phyloP scores from a whole-genome alignment of 2,797 vertebrate genomes.

The Falco peregrinus region DNA sequence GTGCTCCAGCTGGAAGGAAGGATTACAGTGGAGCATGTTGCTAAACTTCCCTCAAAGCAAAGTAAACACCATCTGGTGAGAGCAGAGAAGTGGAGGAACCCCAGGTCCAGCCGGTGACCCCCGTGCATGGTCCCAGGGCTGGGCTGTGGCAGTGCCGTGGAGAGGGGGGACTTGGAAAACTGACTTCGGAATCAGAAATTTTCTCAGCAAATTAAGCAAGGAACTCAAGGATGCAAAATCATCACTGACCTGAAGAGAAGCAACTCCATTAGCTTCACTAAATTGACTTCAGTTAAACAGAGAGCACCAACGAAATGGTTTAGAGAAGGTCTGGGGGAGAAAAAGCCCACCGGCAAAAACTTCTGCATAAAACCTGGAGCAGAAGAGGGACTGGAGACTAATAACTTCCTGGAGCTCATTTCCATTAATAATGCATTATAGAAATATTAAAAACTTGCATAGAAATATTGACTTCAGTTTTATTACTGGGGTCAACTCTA shows the following conservation, averaged over 20 bases:
- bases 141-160: not conserved
- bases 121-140: accelerated
- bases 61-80: not conserved
- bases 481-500: not conserved
- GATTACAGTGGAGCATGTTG: not conserved
- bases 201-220: constrained; percentile 12
- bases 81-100: not conserved
- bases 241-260: not conserved
- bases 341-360: not conserved
- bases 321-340: not conserved
- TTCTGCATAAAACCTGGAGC: not conserved
- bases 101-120: not conserved
- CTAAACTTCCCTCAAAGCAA: not conserved
- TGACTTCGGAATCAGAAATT: not conserved
- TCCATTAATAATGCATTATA: not conserved
- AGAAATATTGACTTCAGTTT: not conserved
- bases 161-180: not conserved
- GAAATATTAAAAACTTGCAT: not conserved
- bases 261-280: not conserved
- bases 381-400: not conserved
- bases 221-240: not conserved
- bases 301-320: accelerated
- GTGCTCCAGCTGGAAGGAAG: not conserved
- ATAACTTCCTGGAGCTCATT: not conserved
- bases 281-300: not conserved